Evolutionary conservation across 2,797 vertebrate genomes (phyloP).

Genomic region (Sebastes kiyomatsui): DNA sequence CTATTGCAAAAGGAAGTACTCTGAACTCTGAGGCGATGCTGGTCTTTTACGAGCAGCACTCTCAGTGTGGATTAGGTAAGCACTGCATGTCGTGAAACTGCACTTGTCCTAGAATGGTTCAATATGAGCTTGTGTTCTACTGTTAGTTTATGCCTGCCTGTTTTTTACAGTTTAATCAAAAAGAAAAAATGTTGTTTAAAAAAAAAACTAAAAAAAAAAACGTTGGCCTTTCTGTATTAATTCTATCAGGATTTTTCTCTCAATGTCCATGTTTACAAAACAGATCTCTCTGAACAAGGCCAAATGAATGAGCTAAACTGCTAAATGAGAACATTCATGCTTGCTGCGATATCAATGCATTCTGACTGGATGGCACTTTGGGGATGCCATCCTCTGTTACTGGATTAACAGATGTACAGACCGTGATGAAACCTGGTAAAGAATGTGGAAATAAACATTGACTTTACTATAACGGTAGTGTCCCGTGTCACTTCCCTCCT

Average conservation of each 20-base stretch:
- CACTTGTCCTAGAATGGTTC: slow-evolving; percentile 77
- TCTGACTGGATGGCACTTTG: slow-evolving; percentile 54
- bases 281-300: slow-evolving; percentile 69
- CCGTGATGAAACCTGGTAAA: slow-evolving; percentile 69
- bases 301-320: slow-evolving; percentile 73
- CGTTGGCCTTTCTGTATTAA: slow-evolving; percentile 74
- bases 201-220: slow-evolving; percentile 20
- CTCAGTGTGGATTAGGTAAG: slow-evolving; percentile 54
- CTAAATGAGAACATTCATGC: slow-evolving; percentile 55
- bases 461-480: slow-evolving; percentile 61
- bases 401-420: slow-evolving; percentile 78
- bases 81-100: slow-evolving; percentile 81
- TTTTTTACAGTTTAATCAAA: slow-evolving; percentile 66
- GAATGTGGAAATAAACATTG: slow-evolving; percentile 85
- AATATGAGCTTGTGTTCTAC: slow-evolving; percentile 76
- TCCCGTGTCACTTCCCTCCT: slow-evolving; percentile 9
- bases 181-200: slow-evolving; percentile 41
- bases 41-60: slow-evolving; percentile 44
- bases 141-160: slow-evolving; percentile 80
- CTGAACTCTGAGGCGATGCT: slow-evolving; percentile 10
- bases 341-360: slow-evolving; percentile 61
- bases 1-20: slow-evolving; percentile 38
- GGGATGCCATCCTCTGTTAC: slow-evolving; percentile 72
- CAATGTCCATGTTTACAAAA: slow-evolving; percentile 84
- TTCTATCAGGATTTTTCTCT: slow-evolving; percentile 75